phyloP scores from a whole-genome alignment of 2,113 vertebrate genomes.

The Petroica traversi region DNA sequence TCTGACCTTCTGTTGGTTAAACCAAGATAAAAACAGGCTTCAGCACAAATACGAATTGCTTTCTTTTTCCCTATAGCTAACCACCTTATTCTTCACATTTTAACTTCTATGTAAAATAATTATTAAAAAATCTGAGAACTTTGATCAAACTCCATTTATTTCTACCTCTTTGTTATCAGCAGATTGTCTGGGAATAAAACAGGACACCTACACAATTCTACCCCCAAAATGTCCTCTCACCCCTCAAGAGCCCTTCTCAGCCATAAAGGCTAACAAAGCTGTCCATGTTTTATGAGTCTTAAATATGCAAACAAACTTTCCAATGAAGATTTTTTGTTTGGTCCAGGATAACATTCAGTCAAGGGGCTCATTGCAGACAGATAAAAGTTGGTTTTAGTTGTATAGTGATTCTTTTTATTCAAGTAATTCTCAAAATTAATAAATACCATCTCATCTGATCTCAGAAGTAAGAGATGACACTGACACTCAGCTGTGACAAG shows the following conservation, averaged over 20 bases:
- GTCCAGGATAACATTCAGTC: not conserved
- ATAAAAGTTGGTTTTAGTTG: not conserved
- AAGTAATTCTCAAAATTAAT: not conserved
- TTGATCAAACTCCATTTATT: not conserved
- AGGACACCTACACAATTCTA: not conserved
- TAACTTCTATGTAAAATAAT: not conserved
- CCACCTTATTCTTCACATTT: conserved; percentile 18
- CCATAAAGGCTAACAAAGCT: not conserved
- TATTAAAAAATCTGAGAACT: not conserved
- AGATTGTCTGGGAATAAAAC: not conserved
- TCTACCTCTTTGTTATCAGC: not conserved
- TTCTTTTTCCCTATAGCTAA: not conserved
- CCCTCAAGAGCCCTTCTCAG: not conserved
- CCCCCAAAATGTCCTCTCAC: not conserved
- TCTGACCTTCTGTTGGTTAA: conserved; percentile 52
- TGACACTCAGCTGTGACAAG: not conserved
- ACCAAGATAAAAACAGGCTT: not conserved
- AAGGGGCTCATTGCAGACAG: not conserved
- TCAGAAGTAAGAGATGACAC: not conserved
- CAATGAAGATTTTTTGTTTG: not conserved
- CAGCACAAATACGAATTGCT: not conserved
- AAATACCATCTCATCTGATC: not conserved
- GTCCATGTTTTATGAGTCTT: rapidly evolving
- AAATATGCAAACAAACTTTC: not conserved
- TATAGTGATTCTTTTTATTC: not conserved